Base-by-base conservation (phyloP, 2,888 invertebrate genomes). In the Anoncus sp. region DNA sequence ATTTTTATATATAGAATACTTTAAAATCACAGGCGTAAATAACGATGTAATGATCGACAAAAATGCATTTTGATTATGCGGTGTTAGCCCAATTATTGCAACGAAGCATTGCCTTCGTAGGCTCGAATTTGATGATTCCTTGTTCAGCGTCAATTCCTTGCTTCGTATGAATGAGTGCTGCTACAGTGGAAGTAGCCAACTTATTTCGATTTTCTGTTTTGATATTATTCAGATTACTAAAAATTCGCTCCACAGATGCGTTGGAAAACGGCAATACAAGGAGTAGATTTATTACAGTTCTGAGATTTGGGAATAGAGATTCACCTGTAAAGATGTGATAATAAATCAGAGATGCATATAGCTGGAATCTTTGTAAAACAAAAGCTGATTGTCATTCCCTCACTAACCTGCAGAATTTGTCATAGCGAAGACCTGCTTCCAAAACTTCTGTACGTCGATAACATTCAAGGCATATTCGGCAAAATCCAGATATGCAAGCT, bases 201-300 rank as follows among this genome's bases (percentile, higher is more conserved):
- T 75, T 76, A 77, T 85, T 84, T 76, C 84, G 79, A 43, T 84
- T 65, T 20, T 78, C 74, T 14, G 72, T 82, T 80, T 81, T 82
- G 1, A 83, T 76, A 7, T 72, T 80, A 62, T 84, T 82, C 14
- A 85, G 57, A 35, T 74, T 51, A 55, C 84, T 85, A 60, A 85
- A 84, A 20, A 83, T 38, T 12, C 83, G 27, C 76, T 84, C 85
- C 14, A 86, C 84, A 22, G 43, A 79, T 14, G 80, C 84, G 78
- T 84, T 84, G 16, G 83, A 84, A 77, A 83, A 84, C 31, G 79
- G 81, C 27, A 80, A 65, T 22, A 75, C 53, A 24, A 77, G 74
- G 55, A 65, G 20, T 31, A 70, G 47, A 12, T 53, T 51, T 12
- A 74, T 53, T 10, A 66, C 59, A 22, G 24, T 59, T 59, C 67